These are phyloP conservation scores for Tipula helvola DNA, from an alignment of 2,888 invertebrate species.

Conservation along the genomic window DNA sequence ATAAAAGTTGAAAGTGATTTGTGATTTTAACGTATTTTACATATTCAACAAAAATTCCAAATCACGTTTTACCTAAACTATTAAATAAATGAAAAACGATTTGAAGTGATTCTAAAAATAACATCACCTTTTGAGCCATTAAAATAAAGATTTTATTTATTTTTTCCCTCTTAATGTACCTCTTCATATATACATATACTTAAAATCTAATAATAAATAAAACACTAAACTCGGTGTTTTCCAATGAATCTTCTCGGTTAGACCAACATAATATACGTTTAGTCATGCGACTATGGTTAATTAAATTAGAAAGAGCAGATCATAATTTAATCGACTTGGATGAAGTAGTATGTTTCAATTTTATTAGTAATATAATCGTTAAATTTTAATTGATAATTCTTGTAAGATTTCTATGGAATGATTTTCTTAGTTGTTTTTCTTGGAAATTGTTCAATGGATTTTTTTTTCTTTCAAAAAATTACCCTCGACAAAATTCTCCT, in stretches of 20 bases:
- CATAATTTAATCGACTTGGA: neutral
- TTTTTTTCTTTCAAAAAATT: too few relatives aligned
- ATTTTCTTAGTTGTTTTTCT: too few relatives aligned
- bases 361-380: too few relatives aligned
- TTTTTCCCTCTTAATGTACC: neutral
- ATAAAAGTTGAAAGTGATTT: too few relatives aligned
- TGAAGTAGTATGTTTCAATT: neutral
- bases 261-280: neutral
- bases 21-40: neutral
- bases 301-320: neutral
- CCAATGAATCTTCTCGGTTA: neutral
- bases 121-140: neutral
- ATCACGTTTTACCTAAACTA: neutral
- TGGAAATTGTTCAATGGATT: too few relatives aligned
- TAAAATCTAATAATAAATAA: neutral
- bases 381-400: too few relatives aligned
- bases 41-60: neutral
- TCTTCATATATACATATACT: neutral
- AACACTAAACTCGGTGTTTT: neutral
- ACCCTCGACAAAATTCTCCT: too few relatives aligned
- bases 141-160: neutral
- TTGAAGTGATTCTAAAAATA: neutral
- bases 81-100: neutral
- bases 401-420: too few relatives aligned
- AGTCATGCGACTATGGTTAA: neutral